phyloP scores from a whole-genome alignment of 2,797 vertebrate species.

The Melanotaenia nigrans region DNA sequence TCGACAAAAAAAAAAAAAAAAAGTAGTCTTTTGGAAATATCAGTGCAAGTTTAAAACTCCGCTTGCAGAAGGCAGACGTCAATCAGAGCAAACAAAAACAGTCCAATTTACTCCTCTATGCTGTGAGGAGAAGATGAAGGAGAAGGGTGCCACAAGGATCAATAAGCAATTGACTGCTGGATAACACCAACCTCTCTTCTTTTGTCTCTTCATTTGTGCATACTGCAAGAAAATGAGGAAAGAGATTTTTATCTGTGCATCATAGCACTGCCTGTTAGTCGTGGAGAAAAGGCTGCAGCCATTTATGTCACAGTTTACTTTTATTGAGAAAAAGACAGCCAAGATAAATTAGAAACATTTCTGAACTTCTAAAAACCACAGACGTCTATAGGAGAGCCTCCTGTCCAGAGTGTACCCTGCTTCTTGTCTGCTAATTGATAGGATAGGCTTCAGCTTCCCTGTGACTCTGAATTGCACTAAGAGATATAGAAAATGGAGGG shows the following conservation, averaged over 20 bases:
- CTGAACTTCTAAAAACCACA: conserved; percentile 13
- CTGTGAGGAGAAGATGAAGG: conserved; percentile 27
- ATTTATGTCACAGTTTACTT: conserved; percentile 12
- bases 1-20: conserved; percentile 10
- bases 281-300: neutral
- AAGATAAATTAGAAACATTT: conserved; percentile 15
- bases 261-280: neutral
- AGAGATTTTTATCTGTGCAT: conserved; percentile 29
- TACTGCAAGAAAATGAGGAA: conserved; percentile 19
- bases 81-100: conserved; percentile 62
- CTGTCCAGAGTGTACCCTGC: too few species aligned
- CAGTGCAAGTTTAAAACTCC: conserved; percentile 43
- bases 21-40: conserved; percentile 48
- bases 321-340: conserved; percentile 5
- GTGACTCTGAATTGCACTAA: too few species aligned
- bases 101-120: conserved; percentile 57
- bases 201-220: conserved; percentile 10
- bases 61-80: conserved; percentile 46
- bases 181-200: conserved; percentile 40
- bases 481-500: too few species aligned
- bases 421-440: too few species aligned
- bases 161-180: conserved; percentile 54
- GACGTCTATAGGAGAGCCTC: too few species aligned
- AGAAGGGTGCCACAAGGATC: conserved; percentile 41
- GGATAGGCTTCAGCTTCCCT: too few species aligned